Percentiles rank a stretch among this genome's conserved stretches.
phyloP scores from a whole-genome alignment of 2,888 invertebrate species.

The Peribatodes rhomboidaria region DNA sequence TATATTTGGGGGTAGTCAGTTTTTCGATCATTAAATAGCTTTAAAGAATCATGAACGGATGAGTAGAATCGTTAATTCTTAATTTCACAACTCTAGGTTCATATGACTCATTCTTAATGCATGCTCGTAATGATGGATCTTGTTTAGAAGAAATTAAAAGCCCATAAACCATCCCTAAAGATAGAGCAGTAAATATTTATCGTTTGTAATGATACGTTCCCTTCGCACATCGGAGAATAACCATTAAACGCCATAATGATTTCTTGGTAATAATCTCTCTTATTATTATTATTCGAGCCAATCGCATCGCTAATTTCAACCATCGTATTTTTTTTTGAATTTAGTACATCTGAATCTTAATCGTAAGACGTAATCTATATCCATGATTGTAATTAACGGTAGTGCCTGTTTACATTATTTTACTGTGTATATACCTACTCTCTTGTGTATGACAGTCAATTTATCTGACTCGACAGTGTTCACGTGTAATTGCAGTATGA shows the following conservation, averaged over 20 bases:
- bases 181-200: slow-evolving; percentile 50
- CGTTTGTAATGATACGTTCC: slow-evolving; percentile 48
- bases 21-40: too few species aligned
- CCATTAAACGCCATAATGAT: slow-evolving; percentile 23
- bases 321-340: too few species aligned
- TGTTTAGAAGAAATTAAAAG: slow-evolving; percentile 24
- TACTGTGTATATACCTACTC: neutral
- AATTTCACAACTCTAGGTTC: neutral
- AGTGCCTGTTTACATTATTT: slow-evolving; percentile 35
- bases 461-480: slow-evolving; percentile 10
- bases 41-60: too few species aligned
- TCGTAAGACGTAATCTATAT: too few species aligned
- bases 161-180: slow-evolving; percentile 21
- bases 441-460: slow-evolving; percentile 4
- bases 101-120: slow-evolving; percentile 1
- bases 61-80: too few species aligned
- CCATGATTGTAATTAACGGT: neutral
- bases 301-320: slow-evolving; percentile 41
- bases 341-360: too few species aligned
- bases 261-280: slow-evolving; percentile 34
- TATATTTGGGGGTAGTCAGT: too few species aligned
- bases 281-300: slow-evolving; percentile 46
- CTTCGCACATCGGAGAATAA: slow-evolving; percentile 22
- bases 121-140: slow-evolving; percentile 7
- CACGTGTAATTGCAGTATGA: slow-evolving; percentile 12